phyloP scores from a whole-genome alignment of 2,113 vertebrate species.

The Rhodinocichla rosea region DNA sequence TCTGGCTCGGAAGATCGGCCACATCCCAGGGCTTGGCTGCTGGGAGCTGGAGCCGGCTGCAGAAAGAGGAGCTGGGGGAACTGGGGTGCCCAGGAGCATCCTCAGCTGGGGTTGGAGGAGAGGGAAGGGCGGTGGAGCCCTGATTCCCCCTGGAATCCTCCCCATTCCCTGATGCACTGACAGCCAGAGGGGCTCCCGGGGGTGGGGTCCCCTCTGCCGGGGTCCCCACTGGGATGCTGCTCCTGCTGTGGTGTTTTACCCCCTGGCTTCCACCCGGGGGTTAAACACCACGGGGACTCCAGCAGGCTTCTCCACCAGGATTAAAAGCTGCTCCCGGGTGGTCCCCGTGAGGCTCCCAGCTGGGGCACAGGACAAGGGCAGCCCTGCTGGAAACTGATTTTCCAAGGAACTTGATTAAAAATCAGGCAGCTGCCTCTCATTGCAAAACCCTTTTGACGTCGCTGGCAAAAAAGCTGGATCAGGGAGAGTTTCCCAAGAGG shows the following conservation, averaged over 20 bases:
- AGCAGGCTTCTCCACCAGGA: fast-evolving
- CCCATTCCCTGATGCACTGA: fast-evolving
- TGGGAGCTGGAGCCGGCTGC: neutral
- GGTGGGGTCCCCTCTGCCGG: fast-evolving
- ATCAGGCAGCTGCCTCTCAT: neutral
- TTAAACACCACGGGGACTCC: neutral
- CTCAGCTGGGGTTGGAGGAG: neutral
- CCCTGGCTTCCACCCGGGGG: neutral
- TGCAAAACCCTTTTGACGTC: neutral
- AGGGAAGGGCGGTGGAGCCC: neutral
- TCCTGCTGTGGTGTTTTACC: fast-evolving
- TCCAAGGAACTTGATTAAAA: neutral
- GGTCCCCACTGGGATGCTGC: fast-evolving
- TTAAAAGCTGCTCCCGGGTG: neutral
- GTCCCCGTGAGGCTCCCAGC: fast-evolving
- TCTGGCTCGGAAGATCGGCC: fast-evolving
- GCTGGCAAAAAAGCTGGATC: fast-evolving
- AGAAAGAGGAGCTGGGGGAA: neutral
- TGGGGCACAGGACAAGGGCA: fast-evolving
- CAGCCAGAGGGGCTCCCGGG: neutral
- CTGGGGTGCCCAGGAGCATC: neutral
- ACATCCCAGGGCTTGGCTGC: fast-evolving
- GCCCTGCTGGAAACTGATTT: neutral
- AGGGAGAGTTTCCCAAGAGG: neutral
- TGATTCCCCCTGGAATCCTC: neutral